Evolutionary conservation across 1,140 invertebrate species (phyloP).

Genomic region (Philopotamus ludificatus): DNA sequence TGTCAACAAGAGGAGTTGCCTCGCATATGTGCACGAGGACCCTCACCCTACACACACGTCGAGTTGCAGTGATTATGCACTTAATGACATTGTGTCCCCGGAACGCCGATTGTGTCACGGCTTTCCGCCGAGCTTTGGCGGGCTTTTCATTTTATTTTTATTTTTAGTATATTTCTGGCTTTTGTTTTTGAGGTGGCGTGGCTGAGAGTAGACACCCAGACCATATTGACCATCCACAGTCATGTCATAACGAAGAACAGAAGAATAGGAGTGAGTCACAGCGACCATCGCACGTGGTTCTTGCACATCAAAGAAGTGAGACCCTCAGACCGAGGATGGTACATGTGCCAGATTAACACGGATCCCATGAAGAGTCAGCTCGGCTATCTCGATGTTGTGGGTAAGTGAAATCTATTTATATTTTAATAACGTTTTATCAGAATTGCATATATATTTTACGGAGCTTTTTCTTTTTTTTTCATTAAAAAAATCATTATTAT

Average conservation of each 20-base stretch:
- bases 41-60: constrained; percentile 9
- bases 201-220: constrained; percentile 89
- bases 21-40: constrained; percentile 4
- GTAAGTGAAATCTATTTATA: constrained; percentile 57
- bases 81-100: constrained; percentile 21
- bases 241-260: constrained; percentile 89
- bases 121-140: not conserved
- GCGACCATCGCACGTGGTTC: constrained; percentile 82
- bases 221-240: constrained; percentile 85
- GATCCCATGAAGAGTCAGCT: constrained; percentile 85
- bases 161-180: constrained; percentile 4
- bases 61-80: constrained; percentile 39
- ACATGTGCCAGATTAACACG: constrained; percentile 87
- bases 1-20: constrained; percentile 25
- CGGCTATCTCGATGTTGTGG: constrained; percentile 82
- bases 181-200: constrained; percentile 74
- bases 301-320: constrained; percentile 78
- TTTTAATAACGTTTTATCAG: not conserved
- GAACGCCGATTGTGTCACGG: constrained; percentile 10
- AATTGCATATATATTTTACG: not conserved
- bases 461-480: not conserved
- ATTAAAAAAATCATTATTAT: not conserved
- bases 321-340: constrained; percentile 80
- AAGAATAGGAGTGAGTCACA: constrained; percentile 81
- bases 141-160: not conserved